These are phyloP conservation scores for Suncus etruscus DNA, from an alignment of 2,113 vertebrate species.

Conservation along the genomic window DNA sequence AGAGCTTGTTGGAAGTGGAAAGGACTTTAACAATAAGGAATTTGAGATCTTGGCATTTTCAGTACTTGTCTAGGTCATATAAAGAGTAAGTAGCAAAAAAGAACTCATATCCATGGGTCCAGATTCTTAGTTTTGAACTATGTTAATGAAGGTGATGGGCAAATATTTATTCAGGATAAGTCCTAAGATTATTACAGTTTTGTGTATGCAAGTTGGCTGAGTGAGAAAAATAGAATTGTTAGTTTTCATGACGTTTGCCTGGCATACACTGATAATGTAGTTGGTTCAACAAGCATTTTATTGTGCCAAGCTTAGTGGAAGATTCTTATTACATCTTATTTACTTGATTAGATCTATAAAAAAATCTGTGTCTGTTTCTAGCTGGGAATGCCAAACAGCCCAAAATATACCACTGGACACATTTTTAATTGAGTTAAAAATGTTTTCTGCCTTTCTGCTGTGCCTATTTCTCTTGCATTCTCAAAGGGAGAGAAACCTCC, in stretches of 20 bases:
- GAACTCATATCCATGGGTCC: not conserved
- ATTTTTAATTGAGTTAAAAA: slow-evolving; percentile 63
- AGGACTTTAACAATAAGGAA: not conserved
- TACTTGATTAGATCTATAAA: not conserved
- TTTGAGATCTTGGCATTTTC: slow-evolving; percentile 20
- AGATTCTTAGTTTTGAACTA: slow-evolving; percentile 28
- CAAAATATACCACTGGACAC: not conserved
- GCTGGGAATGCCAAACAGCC: slow-evolving; percentile 3
- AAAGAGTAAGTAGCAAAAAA: not conserved
- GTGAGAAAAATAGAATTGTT: slow-evolving; percentile 9
- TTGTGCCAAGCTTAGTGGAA: not conserved
- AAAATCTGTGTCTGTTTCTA: slow-evolving; percentile 45
- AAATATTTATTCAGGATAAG: not conserved
- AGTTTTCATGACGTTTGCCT: not conserved
- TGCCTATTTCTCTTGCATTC: slow-evolving; percentile 66
- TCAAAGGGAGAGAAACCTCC: slow-evolving; percentile 74
- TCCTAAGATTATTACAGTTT: slow-evolving; percentile 31
- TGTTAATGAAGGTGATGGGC: not conserved
- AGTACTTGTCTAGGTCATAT: not conserved
- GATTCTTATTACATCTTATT: not conserved
- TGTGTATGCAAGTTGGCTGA: not conserved
- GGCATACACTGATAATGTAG: not conserved
- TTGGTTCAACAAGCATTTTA: slow-evolving; percentile 8
- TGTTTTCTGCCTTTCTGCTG: slow-evolving; percentile 49
- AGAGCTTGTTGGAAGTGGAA: not conserved